Percentiles rank a stretch among this genome's conserved stretches.
Conservation (phyloP, 2,888 invertebrate genomes). For the Atethmia centrago region DNA sequence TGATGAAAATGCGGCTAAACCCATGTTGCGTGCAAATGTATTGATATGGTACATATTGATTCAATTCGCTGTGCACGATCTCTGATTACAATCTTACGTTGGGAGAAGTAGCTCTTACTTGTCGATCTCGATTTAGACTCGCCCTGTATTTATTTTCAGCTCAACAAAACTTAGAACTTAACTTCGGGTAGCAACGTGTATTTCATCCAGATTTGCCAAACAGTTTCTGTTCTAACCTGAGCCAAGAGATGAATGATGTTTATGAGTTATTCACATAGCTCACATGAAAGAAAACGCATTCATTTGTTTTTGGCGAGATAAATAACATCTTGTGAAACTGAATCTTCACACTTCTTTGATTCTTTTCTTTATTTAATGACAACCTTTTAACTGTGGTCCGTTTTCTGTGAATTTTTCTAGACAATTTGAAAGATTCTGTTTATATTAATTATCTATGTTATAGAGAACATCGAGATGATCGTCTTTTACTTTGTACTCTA, state of each 20-base stretch:
- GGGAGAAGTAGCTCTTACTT: constrained; percentile 17
- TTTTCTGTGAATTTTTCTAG: neutral
- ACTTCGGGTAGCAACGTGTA: neutral
- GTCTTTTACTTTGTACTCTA: neutral
- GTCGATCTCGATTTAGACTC: constrained; percentile 37
- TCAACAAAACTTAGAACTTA: neutral
- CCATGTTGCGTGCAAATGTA: constrained; percentile 22
- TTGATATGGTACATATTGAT: constrained; percentile 42
- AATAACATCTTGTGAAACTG: too few species aligned
- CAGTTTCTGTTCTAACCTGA: neutral
- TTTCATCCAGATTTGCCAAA: neutral
- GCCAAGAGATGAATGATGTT: too few species aligned
- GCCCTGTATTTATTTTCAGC: neutral
- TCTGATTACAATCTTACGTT: constrained; percentile 52
- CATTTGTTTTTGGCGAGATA: too few species aligned
- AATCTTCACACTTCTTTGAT: too few species aligned
- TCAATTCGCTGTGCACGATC: constrained; percentile 36
- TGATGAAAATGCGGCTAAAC: constrained; percentile 22
- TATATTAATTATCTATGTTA: too few species aligned
- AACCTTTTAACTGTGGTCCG: neutral
- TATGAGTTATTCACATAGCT: too few species aligned
- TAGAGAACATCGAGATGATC: too few species aligned
- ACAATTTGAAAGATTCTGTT: neutral
- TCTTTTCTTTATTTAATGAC: too few species aligned
- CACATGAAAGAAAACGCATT: too few species aligned